Conservation (phyloP, 2,888 invertebrate genomes). For the Campoplex nolae region DNA sequence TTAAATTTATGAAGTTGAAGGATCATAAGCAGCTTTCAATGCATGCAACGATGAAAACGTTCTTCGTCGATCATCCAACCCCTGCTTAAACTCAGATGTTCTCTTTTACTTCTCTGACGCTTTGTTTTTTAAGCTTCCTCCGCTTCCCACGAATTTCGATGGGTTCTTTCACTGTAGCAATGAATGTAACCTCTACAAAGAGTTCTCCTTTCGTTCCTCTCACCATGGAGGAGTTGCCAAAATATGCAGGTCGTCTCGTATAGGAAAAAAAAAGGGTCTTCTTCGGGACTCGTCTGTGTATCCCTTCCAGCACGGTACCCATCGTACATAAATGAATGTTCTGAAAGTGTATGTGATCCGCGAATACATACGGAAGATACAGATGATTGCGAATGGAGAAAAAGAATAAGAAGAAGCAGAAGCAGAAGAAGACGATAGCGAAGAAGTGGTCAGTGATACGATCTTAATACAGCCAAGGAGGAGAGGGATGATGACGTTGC, state of each 20-base stretch:
- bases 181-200: constrained; percentile 3
- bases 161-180: background rate
- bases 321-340: background rate
- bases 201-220: constrained; percentile 21
- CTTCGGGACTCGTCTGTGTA: constrained; percentile 5
- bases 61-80: background rate
- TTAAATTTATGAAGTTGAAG: background rate
- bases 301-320: constrained; percentile 22
- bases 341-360: background rate
- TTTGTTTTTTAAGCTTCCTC: background rate
- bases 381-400: constrained; percentile 39
- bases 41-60: background rate
- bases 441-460: constrained; percentile 51
- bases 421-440: constrained; percentile 28
- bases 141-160: constrained; percentile 3
- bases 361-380: background rate
- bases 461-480: constrained; percentile 29
- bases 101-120: background rate
- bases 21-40: background rate
- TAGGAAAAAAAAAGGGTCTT: constrained; percentile 60
- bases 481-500: constrained; percentile 65
- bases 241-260: constrained; percentile 68
- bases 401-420: constrained; percentile 58
- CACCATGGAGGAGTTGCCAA: constrained; percentile 68
- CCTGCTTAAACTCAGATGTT: background rate